Conservation (phyloP, 2,888 invertebrate genomes). For the Eutolmus rufibarbis region DNA sequence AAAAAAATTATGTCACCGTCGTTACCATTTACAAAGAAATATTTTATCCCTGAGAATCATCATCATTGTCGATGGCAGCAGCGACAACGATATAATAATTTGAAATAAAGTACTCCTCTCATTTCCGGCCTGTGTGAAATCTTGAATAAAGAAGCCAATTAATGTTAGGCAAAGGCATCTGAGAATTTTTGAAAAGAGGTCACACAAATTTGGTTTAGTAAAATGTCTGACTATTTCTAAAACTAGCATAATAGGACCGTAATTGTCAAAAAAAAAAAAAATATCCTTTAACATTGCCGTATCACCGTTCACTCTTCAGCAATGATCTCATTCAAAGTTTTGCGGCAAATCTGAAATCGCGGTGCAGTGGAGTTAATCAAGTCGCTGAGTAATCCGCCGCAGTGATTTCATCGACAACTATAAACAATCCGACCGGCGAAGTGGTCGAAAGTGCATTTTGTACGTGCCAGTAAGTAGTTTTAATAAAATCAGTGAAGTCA, state of each 20-base stretch:
- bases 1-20: neutral
- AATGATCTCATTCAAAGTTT: conserved; percentile 10
- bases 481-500: neutral
- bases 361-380: neutral
- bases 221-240: neutral
- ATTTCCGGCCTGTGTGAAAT: neutral
- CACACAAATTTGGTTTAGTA: neutral
- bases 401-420: conserved; percentile 11
- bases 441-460: neutral
- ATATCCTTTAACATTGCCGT: neutral
- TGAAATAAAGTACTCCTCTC: neutral
- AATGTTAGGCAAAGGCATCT: neutral
- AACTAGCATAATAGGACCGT: neutral
- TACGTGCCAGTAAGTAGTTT: neutral
- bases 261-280: neutral
- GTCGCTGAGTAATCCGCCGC: neutral
- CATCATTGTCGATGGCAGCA: neutral
- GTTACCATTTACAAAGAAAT: neutral
- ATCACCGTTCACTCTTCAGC: neutral
- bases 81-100: neutral
- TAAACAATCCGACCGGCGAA: neutral
- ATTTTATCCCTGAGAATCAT: neutral
- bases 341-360: neutral
- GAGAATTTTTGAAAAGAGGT: neutral
- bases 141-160: neutral